Evolutionary conservation across 2,888 invertebrate genomes (phyloP).

Genomic region (Leptopilina myrica): DNA sequence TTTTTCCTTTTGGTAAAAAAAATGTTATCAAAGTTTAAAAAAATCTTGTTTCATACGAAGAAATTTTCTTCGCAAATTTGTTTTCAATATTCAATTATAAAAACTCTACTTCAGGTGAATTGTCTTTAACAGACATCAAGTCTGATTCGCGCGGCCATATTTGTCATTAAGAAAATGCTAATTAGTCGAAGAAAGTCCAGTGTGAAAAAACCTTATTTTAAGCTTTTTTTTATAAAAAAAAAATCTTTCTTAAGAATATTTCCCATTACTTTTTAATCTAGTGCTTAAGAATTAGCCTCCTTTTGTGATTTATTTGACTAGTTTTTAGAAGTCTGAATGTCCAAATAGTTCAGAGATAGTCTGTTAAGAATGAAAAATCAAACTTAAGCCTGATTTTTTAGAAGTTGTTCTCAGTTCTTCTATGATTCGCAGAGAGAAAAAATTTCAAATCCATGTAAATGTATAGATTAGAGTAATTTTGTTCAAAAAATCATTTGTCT

Average conservation of each 20-base stretch:
- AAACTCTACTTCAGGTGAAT: too few relatives aligned
- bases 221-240: neutral
- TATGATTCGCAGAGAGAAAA: slow-evolving; percentile 37
- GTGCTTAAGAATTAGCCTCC: slow-evolving; percentile 8
- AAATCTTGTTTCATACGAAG: too few relatives aligned
- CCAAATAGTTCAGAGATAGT: slow-evolving; percentile 24
- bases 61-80: too few relatives aligned
- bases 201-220: neutral
- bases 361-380: slow-evolving; percentile 32
- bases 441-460: neutral
- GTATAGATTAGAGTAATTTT: too few relatives aligned
- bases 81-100: too few relatives aligned
- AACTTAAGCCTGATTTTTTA: slow-evolving; percentile 39
- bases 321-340: neutral
- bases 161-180: slow-evolving; percentile 17
- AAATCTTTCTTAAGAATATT: neutral
- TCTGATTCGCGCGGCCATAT: slow-evolving; percentile 29
- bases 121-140: slow-evolving; percentile 15
- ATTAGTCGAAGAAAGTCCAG: slow-evolving; percentile 27
- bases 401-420: slow-evolving; percentile 39
- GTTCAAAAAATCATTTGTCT: too few relatives aligned
- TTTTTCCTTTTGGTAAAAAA: too few relatives aligned
- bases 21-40: too few relatives aligned
- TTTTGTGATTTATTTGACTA: slow-evolving; percentile 35
- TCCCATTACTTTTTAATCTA: slow-evolving; percentile 16